Conservation (phyloP, 1,140 invertebrate genomes). For the Propsilocerus akamusi region DNA sequence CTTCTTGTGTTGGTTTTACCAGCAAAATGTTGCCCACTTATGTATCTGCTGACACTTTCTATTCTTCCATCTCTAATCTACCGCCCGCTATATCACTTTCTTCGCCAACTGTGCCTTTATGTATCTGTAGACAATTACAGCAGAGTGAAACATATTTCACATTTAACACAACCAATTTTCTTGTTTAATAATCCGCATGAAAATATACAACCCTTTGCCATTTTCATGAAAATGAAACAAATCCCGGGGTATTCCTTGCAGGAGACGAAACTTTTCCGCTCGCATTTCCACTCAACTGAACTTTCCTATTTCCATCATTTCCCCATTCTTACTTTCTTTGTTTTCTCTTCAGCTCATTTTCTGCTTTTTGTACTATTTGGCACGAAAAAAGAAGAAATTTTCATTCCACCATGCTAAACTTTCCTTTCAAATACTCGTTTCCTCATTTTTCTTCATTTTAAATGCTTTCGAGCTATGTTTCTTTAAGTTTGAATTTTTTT, state of each 20-base stretch:
- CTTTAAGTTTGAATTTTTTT: not conserved
- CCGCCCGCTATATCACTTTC: not conserved
- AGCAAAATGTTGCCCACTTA: no score
- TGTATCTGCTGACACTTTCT: no score
- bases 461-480: no score
- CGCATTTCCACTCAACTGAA: not conserved
- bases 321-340: constrained; percentile 26
- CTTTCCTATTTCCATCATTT: constrained; percentile 29
- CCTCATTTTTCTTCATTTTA: not conserved
- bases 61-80: constrained; percentile 5
- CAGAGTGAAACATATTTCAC: not conserved
- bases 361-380: not conserved
- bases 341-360: not conserved
- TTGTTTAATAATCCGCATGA: not conserved
- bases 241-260: not conserved
- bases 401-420: no score
- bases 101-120: not conserved
- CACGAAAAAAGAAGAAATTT: no score
- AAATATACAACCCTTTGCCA: not conserved
- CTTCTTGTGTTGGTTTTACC: no score
- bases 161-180: not conserved
- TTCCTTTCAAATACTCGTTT: no score
- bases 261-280: not conserved
- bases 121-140: not conserved
- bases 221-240: not conserved